phyloP scores from a whole-genome alignment of 2,113 vertebrate species.

The Halichoerus grypus region DNA sequence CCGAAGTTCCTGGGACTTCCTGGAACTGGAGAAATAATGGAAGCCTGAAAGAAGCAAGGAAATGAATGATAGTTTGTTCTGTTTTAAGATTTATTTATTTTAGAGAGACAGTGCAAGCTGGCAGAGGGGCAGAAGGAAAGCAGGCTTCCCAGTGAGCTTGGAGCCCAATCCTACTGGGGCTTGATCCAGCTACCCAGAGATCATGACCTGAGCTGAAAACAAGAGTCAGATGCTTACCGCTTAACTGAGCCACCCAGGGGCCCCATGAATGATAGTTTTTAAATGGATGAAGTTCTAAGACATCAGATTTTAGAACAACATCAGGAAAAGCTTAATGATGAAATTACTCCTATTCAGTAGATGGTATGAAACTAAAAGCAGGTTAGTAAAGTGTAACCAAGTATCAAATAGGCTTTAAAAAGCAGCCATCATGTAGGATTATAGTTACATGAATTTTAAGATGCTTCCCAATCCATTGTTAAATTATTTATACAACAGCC shows the following conservation, averaged over 20 bases:
- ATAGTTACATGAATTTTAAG: conserved; percentile 1
- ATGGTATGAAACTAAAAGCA: not conserved
- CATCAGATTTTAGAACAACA: not conserved
- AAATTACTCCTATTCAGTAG: not conserved
- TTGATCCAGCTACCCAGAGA: not conserved
- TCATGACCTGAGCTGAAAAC: not conserved
- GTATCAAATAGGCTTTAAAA: not conserved
- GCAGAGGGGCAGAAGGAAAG: not conserved
- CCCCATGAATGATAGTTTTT: not conserved
- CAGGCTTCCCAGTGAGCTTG: not conserved
- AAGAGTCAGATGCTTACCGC: not conserved
- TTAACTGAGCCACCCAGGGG: not conserved
- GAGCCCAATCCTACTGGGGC: not conserved
- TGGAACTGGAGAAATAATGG: not conserved
- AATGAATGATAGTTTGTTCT: not conserved
- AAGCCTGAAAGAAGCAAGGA: not conserved
- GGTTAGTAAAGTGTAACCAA: not conserved
- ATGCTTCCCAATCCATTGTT: not conserved
- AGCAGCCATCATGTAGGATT: not conserved
- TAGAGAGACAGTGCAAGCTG: not conserved
- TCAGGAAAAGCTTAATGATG: not conserved
- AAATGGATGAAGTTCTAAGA: not conserved
- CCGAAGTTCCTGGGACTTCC: not conserved
- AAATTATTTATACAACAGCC: not conserved
- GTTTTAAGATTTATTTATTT: not conserved